These are phyloP conservation scores for Enteromius afrohamiltoni DNA, from an alignment of 2,797 vertebrate genomes.

Conservation along the genomic window DNA sequence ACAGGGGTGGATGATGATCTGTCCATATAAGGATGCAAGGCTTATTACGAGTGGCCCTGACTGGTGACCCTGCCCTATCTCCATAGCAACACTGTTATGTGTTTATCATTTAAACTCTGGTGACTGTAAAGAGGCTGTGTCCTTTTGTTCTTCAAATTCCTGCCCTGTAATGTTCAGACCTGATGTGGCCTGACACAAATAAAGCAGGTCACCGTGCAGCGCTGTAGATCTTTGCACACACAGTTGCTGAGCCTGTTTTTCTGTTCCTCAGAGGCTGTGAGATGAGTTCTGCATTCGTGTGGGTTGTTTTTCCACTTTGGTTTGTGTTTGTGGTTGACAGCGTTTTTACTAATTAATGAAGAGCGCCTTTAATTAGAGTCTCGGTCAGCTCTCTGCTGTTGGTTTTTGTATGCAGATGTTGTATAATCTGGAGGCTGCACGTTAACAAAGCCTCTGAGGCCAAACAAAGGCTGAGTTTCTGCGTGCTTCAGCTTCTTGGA, in stretches of 20 bases:
- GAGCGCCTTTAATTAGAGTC: slow-evolving; percentile 45
- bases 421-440: slow-evolving; percentile 24
- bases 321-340: slow-evolving; percentile 12
- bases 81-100: slow-evolving; percentile 21
- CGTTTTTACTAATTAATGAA: slow-evolving; percentile 50
- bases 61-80: slow-evolving; percentile 19
- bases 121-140: slow-evolving; percentile 48
- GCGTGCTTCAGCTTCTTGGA: slow-evolving; percentile 32
- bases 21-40: slow-evolving; percentile 2
- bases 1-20: background rate
- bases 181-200: slow-evolving; percentile 1
- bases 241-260: slow-evolving; percentile 26
- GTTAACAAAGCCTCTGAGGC: slow-evolving; percentile 25
- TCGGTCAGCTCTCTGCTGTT: background rate
- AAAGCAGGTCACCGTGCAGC: slow-evolving; percentile 3
- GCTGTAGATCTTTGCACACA: slow-evolving; percentile 31
- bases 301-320: slow-evolving; percentile 23
- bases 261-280: background rate
- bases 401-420: slow-evolving; percentile 35
- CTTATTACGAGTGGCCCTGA: background rate
- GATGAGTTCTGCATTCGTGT: background rate
- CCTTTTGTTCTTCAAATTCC: slow-evolving; percentile 66
- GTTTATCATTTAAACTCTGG: slow-evolving; percentile 18
- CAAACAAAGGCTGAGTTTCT: slow-evolving; percentile 29
- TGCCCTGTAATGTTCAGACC: slow-evolving; percentile 24